Evolutionary conservation across 2,888 invertebrate species (phyloP).

Genomic region (Parnassius mnemosyne): DNA sequence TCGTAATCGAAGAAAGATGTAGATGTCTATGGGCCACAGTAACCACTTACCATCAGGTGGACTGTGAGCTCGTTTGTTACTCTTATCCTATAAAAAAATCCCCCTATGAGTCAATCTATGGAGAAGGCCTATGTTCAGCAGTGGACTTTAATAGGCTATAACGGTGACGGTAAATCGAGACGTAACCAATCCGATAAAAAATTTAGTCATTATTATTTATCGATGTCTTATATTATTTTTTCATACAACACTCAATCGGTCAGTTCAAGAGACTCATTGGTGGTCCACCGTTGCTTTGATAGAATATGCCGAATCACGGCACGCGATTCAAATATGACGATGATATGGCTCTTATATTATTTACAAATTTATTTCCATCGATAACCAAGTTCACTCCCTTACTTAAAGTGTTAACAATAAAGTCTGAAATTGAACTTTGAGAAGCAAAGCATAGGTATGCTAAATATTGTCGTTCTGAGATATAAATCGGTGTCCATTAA

Average conservation of each 20-base stretch:
- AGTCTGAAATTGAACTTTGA: slow-evolving; percentile 21
- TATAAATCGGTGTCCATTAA: slow-evolving; percentile 76
- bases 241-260: slow-evolving; percentile 38
- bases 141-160: no score
- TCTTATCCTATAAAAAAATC: no score
- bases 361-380: slow-evolving; percentile 33
- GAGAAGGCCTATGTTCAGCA: no score
- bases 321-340: slow-evolving; percentile 76
- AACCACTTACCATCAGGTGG: no score
- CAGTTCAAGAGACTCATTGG: slow-evolving; percentile 62
- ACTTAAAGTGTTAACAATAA: slow-evolving; percentile 20
- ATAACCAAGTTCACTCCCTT: slow-evolving; percentile 25
- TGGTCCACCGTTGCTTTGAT: slow-evolving; percentile 74
- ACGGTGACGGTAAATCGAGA: no score
- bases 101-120: no score
- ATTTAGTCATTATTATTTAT: neutral
- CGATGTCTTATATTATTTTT: slow-evolving; percentile 12
- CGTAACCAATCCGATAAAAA: no score
- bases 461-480: slow-evolving; percentile 32
- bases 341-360: slow-evolving; percentile 70
- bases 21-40: no score
- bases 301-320: slow-evolving; percentile 76
- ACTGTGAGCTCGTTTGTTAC: no score
- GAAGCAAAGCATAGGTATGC: neutral
- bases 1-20: no score